phyloP scores from a whole-genome alignment of 1,140 invertebrate genomes.

The Agrypnia vestita region DNA sequence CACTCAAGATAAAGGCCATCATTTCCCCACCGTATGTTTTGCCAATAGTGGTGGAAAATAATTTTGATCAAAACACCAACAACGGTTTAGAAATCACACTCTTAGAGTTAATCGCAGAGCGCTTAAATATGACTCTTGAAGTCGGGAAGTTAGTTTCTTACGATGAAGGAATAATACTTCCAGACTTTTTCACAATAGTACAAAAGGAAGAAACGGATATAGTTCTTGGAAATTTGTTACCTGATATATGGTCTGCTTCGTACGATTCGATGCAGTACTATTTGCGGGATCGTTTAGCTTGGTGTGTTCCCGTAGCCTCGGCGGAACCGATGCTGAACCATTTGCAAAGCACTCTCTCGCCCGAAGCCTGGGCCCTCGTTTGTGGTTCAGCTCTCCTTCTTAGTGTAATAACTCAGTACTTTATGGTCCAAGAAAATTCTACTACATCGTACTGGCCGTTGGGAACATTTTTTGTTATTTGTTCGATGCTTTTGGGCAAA shows the following conservation, averaged over 20 bases:
- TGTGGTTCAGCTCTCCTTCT: not conserved
- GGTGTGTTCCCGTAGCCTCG: not conserved
- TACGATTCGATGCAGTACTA: not conserved
- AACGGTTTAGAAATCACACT: not conserved
- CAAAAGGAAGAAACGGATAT: not conserved
- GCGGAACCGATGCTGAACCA: not conserved
- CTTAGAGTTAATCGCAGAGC: not conserved
- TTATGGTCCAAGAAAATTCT: not conserved
- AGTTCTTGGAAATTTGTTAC: not conserved
- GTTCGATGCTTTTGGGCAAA: not conserved
- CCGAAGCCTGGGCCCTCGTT: not conserved
- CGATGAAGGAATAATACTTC: not conserved
- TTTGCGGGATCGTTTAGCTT: not conserved
- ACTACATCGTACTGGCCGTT: not conserved
- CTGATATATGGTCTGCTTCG: not conserved
- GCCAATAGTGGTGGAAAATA: not conserved
- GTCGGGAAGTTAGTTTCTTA: not conserved
- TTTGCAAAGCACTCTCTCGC: not conserved
- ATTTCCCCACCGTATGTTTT: not conserved
- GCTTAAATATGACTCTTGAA: not conserved
- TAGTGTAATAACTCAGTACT: not conserved
- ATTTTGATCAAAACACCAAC: not conserved
- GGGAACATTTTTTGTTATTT: not conserved
- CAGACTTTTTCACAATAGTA: too few relatives aligned
- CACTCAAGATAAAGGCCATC: not conserved